A percentile compares a stretch with the other conserved stretches of the same genome.
These are phyloP conservation scores for Argynnis bischoffii DNA, from an alignment of 2,888 invertebrate genomes.

Conservation along the genomic window DNA sequence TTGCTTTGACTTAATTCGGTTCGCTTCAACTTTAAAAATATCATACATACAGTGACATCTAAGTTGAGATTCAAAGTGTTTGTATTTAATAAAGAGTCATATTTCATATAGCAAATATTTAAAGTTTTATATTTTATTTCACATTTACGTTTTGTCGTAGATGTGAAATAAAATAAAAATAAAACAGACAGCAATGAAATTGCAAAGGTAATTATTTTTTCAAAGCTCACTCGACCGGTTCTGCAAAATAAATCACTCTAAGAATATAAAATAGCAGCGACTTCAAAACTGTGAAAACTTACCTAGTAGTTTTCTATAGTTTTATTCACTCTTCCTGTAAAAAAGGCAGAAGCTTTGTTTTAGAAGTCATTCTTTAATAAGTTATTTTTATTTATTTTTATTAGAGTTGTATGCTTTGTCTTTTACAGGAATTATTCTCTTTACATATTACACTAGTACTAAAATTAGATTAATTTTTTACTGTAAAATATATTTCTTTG, in stretches of 20 bases:
- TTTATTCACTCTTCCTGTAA: slow-evolving; percentile 9
- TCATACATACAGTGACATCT: too few relatives aligned
- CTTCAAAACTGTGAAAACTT: slow-evolving; percentile 16
- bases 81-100: too few relatives aligned
- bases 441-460: neutral
- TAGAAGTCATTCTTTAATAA: slow-evolving; percentile 16
- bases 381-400: slow-evolving; percentile 9
- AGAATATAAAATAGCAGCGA: slow-evolving; percentile 27
- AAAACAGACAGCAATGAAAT: slow-evolving; percentile 3
- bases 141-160: too few relatives aligned
- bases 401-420: neutral
- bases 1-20: too few relatives aligned
- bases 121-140: neutral
- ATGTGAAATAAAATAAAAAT: too few relatives aligned
- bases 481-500: too few relatives aligned
- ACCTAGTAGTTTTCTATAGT: slow-evolving; percentile 9
- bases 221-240: slow-evolving; percentile 10
- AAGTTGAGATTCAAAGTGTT: too few relatives aligned
- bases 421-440: neutral
- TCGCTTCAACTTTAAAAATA: too few relatives aligned
- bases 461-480: too few relatives aligned
- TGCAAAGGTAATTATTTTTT: slow-evolving; percentile 22
- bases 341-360: slow-evolving; percentile 14
- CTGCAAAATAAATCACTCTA: slow-evolving; percentile 38
- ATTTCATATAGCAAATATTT: neutral